A percentile compares a stretch with the other conserved stretches of the same genome.
Conservation (phyloP, 1,140 invertebrate genomes). For the Ceratosolen fusciceps region DNA sequence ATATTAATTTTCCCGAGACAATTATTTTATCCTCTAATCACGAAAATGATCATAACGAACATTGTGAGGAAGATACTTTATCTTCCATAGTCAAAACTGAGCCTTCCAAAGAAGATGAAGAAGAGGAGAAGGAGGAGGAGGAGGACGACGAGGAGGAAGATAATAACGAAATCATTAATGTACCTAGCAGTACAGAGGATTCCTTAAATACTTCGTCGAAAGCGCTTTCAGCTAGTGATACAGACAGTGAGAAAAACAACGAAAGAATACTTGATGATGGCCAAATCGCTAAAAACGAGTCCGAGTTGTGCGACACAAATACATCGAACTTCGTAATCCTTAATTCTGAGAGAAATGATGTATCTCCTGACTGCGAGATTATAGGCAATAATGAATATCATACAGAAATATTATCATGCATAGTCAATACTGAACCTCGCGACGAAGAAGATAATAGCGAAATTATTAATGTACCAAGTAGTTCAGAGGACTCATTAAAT, state of each 20-base stretch:
- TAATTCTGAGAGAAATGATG: slow-evolving; percentile 35
- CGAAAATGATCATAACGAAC: neutral
- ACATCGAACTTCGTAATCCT: slow-evolving; percentile 5
- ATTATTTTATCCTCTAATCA: slow-evolving; percentile 16
- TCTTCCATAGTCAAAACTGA: neutral
- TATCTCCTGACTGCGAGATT: neutral
- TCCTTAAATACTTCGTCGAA: slow-evolving; percentile 29
- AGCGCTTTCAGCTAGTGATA: too few species aligned
- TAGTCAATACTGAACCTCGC: neutral
- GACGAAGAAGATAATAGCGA: too few species aligned
- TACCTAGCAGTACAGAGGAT: neutral
- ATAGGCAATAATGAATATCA: neutral
- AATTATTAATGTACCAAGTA: neutral
- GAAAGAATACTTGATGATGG: slow-evolving; percentile 37
- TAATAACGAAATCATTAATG: neutral
- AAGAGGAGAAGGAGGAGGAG: too few species aligned
- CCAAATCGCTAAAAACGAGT: neutral
- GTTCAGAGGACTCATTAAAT: slow-evolving; percentile 10
- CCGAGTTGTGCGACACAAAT: neutral
- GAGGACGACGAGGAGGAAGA: too few species aligned
- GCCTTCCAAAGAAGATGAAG: neutral
- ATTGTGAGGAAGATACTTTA: neutral
- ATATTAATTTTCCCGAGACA: slow-evolving; percentile 38
- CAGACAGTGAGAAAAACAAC: slow-evolving; percentile 57
- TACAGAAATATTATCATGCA: neutral